Base-by-base conservation (phyloP, 2,113 vertebrate genomes). In the Geococcyx californianus region DNA sequence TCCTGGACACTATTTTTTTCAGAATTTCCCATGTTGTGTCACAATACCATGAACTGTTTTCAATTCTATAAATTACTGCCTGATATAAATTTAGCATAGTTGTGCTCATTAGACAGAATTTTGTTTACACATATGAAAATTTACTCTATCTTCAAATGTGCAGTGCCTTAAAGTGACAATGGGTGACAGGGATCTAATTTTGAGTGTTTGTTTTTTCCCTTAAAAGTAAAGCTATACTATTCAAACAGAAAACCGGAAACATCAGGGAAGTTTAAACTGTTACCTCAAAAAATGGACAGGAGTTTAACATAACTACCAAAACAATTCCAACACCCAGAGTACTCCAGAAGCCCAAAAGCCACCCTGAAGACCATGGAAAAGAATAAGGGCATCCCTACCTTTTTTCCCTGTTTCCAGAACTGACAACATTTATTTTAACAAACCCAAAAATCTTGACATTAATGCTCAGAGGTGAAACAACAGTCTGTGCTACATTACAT, bases 191-290 rank as follows among this genome's bases (percentile, higher is more conserved):
- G 13, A 72, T 47, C 44, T 55, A 69, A 40, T 36, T 56, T 51
- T 14, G 9, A 63, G 13, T 45, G 63, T 28, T 13, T 26, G 1
- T 0, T 23, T 52, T 79, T 25, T 26, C 17, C 24, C 34, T 80
- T 20, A 76, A 29, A 3, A 83, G 13, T 1, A 15, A 52, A 47
- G 26, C 83, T 67, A 80, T 45, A 31, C 17, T 54, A 34, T 8
- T 1, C 21, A 11, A 89, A 87, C 34, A 89, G 38, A 89, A 91
- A 93, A 81, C 26, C 21, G 28, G n/a, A 55, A 62, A 26, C 51
- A 78, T 5, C n/a, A 69, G 19, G 1, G 2, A 19, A n/a, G 14
- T 0, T 45, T 1, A 78, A 62, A 3, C 10, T 17, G 20, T 25
- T 67, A 36, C 38, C 42, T 82, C 24, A 87, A 59, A 60, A 76